Evolutionary conservation across 2,113 vertebrate species (phyloP).

Genomic region (Carassius gibelio): DNA sequence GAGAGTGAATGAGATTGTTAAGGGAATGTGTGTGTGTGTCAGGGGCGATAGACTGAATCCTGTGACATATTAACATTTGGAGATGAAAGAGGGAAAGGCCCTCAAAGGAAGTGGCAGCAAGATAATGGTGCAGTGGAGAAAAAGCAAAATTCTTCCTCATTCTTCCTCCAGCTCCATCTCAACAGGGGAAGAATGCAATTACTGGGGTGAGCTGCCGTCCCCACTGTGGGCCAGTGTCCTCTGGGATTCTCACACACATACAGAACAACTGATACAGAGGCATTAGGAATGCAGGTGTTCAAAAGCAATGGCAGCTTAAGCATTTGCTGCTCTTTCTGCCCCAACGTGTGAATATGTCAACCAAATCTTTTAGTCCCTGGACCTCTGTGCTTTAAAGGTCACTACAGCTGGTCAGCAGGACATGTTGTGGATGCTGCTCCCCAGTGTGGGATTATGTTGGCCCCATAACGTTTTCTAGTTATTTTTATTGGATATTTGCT

Average conservation of each 20-base stretch:
- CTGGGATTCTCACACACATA: constrained; percentile 9
- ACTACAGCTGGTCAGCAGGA: neutral
- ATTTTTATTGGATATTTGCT: no score
- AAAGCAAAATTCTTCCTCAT: constrained; percentile 18
- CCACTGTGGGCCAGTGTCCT: constrained; percentile 24
- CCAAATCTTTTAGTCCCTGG: neutral
- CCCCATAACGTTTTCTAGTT: neutral
- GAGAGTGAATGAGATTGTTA: constrained; percentile 42
- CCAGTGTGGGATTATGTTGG: neutral
- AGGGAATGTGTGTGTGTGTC: constrained; percentile 19
- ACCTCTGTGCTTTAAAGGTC: constrained; percentile 1
- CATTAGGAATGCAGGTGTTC: constrained; percentile 20
- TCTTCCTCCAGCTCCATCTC: neutral
- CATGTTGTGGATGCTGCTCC: neutral
- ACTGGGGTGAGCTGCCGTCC: neutral
- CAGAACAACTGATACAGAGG: constrained; percentile 1
- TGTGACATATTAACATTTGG: constrained; percentile 42
- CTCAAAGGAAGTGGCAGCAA: neutral
- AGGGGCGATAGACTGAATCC: constrained; percentile 25
- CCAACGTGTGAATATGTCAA: neutral
- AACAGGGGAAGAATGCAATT: constrained; percentile 48
- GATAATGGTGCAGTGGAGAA: neutral
- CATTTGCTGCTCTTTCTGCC: constrained; percentile 4
- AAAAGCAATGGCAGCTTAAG: neutral
- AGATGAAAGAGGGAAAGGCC: constrained; percentile 38